Evolutionary conservation across 2,888 invertebrate genomes (phyloP).

Genomic region (Drosophila quinaria): DNA sequence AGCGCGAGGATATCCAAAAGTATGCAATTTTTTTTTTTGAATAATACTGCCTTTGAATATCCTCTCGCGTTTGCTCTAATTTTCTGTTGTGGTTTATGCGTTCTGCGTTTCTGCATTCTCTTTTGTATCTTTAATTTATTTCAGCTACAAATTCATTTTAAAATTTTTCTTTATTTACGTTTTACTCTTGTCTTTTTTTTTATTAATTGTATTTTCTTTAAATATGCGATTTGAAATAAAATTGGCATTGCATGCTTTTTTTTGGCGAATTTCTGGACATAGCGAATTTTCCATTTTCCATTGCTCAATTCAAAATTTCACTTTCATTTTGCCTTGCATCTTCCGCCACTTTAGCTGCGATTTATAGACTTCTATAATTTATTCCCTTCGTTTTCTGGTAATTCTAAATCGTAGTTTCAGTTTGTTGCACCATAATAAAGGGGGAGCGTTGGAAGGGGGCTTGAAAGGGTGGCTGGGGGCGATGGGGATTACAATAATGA

Average conservation of each 20-base stretch:
- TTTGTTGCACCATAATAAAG: constrained; percentile 55
- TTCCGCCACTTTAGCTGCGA: neutral
- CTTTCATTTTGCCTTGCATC: constrained; percentile 9
- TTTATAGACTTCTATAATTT: neutral
- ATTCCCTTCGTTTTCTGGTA: constrained; percentile 7
- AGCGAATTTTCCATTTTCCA: constrained; percentile 21
- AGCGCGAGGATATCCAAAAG: constrained; percentile 21
- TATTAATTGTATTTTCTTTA: constrained; percentile 20
- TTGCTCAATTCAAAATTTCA: neutral
- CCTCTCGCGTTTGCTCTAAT: constrained; percentile 2
- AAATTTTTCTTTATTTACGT: constrained; percentile 21
- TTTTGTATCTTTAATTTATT: constrained; percentile 6
- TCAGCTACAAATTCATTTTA: constrained; percentile 33
- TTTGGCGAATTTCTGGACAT: constrained; percentile 19
- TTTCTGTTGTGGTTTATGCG: constrained; percentile 10
- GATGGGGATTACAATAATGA: constrained; percentile 38
- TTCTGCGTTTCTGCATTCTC: neutral
- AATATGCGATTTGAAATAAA: constrained; percentile 17
- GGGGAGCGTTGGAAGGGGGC: constrained; percentile 1
- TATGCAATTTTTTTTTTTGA: constrained; percentile 20
- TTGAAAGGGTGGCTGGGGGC: neutral
- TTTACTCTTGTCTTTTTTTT: constrained; percentile 9
- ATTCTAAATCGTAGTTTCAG: constrained; percentile 23
- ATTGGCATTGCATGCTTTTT: constrained; percentile 18
- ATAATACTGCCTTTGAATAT: constrained; percentile 13